Base-by-base conservation (phyloP, 2,888 invertebrate genomes). In the Drosophila mayaguana region DNA sequence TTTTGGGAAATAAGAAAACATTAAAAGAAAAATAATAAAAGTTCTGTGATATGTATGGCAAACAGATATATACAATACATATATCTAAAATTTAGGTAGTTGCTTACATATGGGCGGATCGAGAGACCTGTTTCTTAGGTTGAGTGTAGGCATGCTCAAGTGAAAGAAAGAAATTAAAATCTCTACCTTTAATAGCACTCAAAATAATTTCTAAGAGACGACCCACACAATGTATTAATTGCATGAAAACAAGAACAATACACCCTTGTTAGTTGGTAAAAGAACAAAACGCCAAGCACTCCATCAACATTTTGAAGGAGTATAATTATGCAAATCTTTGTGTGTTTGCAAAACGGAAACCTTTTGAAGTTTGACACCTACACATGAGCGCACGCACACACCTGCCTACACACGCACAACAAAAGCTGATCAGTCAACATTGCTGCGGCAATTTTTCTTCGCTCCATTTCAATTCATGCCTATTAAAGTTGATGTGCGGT, bases 401-500 rank as follows among this genome's bases (percentile, higher is more conserved):
- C 36, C 25, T 36, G 36, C 20, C 46, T 32, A 32, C 9, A 32
- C 40, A 45, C 32, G 32, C 43, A 34, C 38, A 45, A 61, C 43
- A 70, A 38, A 50, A 40, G 65, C 53, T 45, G 64, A 80, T 80
- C 80, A 80, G 76, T 64, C 71, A 75, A 62, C 61, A 54, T 55
- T 53, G 11, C 38, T 32, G 38, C 28, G 46, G 71, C 62, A 46
- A 28, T 48, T 76, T 69, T 75, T 64, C 63, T 46, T 51, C 60
- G 54, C 66, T 63, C 53, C 53, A 63, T 63, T 50, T 46, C 78
- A 77, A 45, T 66, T 54, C 50, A 63, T 61, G 36, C 63, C 72
- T 46, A 72, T 72, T 67, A 72, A 61, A 59, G 63, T 72, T 72
- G 72, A 77, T 78, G 77, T 76, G 77, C 72, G 80, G 72, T 72